Base-by-base conservation (phyloP, 1,140 invertebrate species). In the Oscheius sp. region DNA sequence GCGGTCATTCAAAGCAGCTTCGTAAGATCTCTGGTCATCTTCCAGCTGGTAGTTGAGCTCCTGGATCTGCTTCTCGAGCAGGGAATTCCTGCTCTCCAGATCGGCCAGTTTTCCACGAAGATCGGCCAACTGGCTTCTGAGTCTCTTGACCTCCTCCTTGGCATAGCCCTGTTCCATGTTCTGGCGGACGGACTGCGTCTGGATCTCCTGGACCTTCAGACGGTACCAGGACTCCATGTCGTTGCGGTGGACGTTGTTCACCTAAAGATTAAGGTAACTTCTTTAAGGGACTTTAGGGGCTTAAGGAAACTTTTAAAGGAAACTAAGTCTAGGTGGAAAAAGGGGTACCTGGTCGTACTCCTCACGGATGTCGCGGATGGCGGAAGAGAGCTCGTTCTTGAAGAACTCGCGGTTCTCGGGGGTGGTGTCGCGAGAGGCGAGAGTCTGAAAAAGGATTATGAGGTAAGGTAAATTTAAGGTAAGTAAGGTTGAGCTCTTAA, bases 381-480 rank as follows among this genome's bases (percentile, higher is more conserved):
- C 86, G 64, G 86, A 84, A 20, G 85, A 80, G 63, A 87, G 76
- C 68, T 87, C 87, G 77, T 85, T 86, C 82, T 86, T 82, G 79
- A 81, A 81, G 85, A 85, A 87, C 67, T 87, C 86, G 10, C 86
- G 82, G 80, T 87, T 87, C 75, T 87, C 86, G 29, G 84, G 84
- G 1, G 86, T 87, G 0, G 86, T 86, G 79, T 87, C 86, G 26
- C 85, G 79, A 79, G 86, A 85, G 18, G 85, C 80, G 52, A 87
- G 79, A 26, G 85, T 83, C 20, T 85, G 84, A 59, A 59, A 42
- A n/a, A 42, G 38, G 38, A 42, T n/a, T 42, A 42, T 42, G 10
- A n/a, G 38, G 10, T 10, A 4, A 62, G 59, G 28, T 26, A 23
- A 18, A 23, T 62, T 3, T 31, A 29, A 4, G 3, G 31, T 26